phyloP scores from a whole-genome alignment of 1,140 invertebrate species.

The Helicoverpa zea region DNA sequence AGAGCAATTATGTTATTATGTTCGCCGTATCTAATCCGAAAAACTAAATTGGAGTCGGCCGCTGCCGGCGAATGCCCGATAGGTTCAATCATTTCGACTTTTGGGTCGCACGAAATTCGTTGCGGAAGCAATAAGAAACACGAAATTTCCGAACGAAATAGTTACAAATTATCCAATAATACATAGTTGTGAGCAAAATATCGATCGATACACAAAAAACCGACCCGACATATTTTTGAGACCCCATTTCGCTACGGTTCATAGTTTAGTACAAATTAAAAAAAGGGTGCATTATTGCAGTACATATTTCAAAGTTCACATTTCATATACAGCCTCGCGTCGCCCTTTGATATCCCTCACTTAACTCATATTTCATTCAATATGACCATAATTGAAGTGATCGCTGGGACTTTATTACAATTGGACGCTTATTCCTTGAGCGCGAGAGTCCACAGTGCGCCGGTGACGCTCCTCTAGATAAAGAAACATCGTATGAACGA shows the following conservation, averaged over 20 bases:
- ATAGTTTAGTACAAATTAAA: constrained; percentile 85
- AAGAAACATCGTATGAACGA: constrained; percentile 78
- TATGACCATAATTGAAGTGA: constrained; percentile 85
- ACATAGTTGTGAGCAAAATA: constrained; percentile 67
- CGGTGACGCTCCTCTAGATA: constrained; percentile 66
- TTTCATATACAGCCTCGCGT: constrained; percentile 80
- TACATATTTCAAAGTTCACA: constrained; percentile 84
- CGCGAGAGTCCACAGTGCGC: constrained; percentile 73
- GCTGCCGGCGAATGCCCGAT: constrained; percentile 84
- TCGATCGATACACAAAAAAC: constrained; percentile 67
- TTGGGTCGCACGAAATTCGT: constrained; percentile 86
- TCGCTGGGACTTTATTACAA: constrained; percentile 66
- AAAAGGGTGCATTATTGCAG: constrained; percentile 76
- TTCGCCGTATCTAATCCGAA: constrained; percentile 86
- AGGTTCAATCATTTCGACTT: constrained; percentile 85
- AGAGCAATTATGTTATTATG: constrained; percentile 87
- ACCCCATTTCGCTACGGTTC: constrained; percentile 77
- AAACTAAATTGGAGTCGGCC: constrained; percentile 85
- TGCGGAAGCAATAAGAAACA: constrained; percentile 87
- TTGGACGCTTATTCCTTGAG: constrained; percentile 70
- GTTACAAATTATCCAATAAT: constrained; percentile 78
- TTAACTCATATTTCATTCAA: constrained; percentile 85
- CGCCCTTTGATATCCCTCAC: constrained; percentile 85
- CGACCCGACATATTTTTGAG: constrained; percentile 63
- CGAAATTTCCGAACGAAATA: constrained; percentile 78